phyloP scores from a whole-genome alignment of 2,797 vertebrate species.

The Sebastes diploproa region DNA sequence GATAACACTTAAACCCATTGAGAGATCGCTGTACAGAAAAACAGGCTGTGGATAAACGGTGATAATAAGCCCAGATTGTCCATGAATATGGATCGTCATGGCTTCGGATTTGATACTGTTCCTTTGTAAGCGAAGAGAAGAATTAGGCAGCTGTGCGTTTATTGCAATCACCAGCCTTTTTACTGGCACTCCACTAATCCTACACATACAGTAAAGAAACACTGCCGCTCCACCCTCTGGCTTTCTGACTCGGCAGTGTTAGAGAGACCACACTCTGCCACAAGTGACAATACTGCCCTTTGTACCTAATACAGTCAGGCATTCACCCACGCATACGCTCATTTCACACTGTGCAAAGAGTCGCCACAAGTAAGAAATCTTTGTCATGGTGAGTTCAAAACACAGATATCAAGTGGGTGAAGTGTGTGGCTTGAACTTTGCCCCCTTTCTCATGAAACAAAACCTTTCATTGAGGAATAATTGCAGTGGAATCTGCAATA shows the following conservation, averaged over 20 bases:
- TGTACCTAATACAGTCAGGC: conserved; percentile 50
- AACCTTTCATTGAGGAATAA: conserved; percentile 10
- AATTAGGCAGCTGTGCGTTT: conserved; percentile 62
- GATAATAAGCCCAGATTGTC: conserved; percentile 68
- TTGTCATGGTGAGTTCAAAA: conserved; percentile 25
- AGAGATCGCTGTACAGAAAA: conserved; percentile 49
- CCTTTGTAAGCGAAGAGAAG: conserved; percentile 44
- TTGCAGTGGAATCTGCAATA: neutral
- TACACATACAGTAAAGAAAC: conserved; percentile 36
- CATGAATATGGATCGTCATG: conserved; percentile 76
- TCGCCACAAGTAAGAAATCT: conserved; percentile 24
- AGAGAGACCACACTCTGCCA: neutral
- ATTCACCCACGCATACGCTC: conserved; percentile 35
- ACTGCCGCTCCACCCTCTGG: conserved; percentile 42
- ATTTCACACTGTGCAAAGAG: conserved; percentile 27
- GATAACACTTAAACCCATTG: conserved; percentile 75
- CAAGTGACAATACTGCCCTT: conserved; percentile 49
- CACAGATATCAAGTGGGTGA: conserved; percentile 25
- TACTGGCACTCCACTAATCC: conserved; percentile 21
- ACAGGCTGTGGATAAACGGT: conserved; percentile 61
- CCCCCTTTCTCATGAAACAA: neutral
- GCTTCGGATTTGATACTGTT: conserved; percentile 60
- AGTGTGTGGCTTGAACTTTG: conserved; percentile 37
- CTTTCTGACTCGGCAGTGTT: conserved; percentile 37
- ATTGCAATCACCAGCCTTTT: conserved; percentile 28